Base-by-base conservation (phyloP, 1,140 invertebrate genomes). In the Anastrepha obliqua region DNA sequence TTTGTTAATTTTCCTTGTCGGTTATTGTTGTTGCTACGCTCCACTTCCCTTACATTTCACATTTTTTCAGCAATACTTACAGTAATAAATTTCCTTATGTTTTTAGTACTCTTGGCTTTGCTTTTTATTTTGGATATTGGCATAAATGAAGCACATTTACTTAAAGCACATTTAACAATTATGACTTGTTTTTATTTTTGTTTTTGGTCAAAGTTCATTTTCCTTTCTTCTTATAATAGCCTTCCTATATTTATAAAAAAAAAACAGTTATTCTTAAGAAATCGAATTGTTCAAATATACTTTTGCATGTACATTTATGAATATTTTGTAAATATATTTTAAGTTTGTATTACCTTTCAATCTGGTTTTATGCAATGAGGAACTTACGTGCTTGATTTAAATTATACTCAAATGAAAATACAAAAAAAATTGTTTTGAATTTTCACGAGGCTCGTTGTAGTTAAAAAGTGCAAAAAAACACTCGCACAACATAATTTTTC, bases 121-220 rank as follows among this genome's bases (percentile, higher is more conserved):
- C 64, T 58, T 29, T 29, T 20, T 39, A 60, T 86, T 86, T 86
- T 86, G 9, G 44, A 78, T 42, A 47, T 42, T 62, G 42, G 85
- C 11, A 64, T 64, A 29, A 87, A 87, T 87, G 74, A 85, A 87
- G 87, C 96, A 96, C 95, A 96, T 96, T 96, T 96, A 95, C 95
- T 95, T 91, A 81, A 86, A 88, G 64, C 87, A 88, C 85, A 86
- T 86, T 86, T 47, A 67, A 88, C 81, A 67, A 59, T 86, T 86
- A 86, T 6, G 42, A 59, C 5, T 3, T 86, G 29, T 86, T 86
- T 13, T 86, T 60, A 62, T 15, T 11, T 17, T 62, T 13, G 4
- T 39, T 86, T 86, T 42, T 62, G 20, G 58, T 87, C 86, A 58
- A 51, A 65, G 2, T 87, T 55, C 29, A 8, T 29, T 60, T 29